phyloP scores from a whole-genome alignment of 2,888 invertebrate species.

The Cremastinae sp. region DNA sequence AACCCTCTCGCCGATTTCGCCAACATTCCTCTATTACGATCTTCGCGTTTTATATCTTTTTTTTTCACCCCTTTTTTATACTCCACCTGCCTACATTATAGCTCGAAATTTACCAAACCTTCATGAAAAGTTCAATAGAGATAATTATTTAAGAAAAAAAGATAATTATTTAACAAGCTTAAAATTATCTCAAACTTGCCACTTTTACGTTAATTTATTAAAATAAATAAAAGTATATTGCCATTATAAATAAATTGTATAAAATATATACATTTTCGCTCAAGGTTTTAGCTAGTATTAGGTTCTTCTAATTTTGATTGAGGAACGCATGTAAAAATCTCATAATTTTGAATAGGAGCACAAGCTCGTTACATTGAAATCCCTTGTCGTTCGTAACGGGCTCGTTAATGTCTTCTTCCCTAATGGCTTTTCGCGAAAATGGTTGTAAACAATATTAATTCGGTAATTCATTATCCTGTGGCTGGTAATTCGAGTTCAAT shows the following conservation, averaged over 20 bases:
- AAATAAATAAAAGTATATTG: too few species aligned
- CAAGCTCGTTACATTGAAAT: conserved; percentile 11
- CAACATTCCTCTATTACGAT: conserved; percentile 47
- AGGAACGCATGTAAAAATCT: background rate
- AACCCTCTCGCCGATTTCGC: conserved; percentile 25
- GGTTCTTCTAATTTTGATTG: too few species aligned
- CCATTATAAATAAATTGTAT: too few species aligned
- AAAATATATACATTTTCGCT: too few species aligned
- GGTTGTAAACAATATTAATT: conserved; percentile 23
- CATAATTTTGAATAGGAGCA: background rate
- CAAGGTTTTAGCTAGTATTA: too few species aligned
- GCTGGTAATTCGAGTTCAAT: background rate
- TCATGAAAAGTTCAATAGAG: too few species aligned
- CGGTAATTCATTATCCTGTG: conserved; percentile 15
- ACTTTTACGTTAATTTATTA: too few species aligned
- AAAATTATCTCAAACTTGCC: too few species aligned
- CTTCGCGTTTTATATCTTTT: conserved; percentile 40
- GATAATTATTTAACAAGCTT: too few species aligned
- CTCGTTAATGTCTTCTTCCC: conserved; percentile 30
- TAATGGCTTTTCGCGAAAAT: conserved; percentile 9
- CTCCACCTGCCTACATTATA: too few species aligned
- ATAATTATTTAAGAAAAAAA: too few species aligned
- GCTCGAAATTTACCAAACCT: too few species aligned
- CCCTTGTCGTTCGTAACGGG: conserved; percentile 15
- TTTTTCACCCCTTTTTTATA: background rate